Conservation (phyloP, 2,797 vertebrate genomes). For the Gymnothorax reevesii region DNA sequence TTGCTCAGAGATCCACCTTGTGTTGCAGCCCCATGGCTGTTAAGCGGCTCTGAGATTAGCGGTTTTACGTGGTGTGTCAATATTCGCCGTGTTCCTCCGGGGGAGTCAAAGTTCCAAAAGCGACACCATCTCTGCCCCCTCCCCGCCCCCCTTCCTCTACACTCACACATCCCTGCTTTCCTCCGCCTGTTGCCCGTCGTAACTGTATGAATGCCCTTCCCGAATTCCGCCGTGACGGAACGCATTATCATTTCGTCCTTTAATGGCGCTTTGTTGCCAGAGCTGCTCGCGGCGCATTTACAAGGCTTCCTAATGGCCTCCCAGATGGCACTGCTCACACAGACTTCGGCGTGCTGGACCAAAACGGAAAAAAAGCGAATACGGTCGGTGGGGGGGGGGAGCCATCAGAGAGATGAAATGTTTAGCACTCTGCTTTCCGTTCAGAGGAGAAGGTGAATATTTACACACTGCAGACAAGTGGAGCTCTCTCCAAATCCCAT, state of each 20-base stretch:
- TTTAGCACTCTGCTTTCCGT: not conserved
- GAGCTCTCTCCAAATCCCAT: not conserved
- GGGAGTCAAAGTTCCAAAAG: not conserved
- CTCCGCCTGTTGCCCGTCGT: not conserved
- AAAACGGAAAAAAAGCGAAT: not conserved
- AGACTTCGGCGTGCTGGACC: not conserved
- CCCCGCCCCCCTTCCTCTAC: not conserved
- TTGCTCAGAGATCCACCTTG: not conserved
- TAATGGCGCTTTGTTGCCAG: conserved; percentile 18
- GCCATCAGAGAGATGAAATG: conserved; percentile 4
- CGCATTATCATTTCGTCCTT: conserved; percentile 1
- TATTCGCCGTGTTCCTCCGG: not conserved
- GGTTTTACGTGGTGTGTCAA: not conserved
- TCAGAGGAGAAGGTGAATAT: not conserved
- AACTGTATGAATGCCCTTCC: conserved; percentile 13
- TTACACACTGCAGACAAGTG: conserved; percentile 12
- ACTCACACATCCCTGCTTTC: not conserved
- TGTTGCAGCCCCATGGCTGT: not conserved
- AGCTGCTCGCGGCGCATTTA: not conserved
- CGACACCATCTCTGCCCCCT: not conserved
- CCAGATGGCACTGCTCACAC: not conserved
- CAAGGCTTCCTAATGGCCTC: conserved; percentile 19
- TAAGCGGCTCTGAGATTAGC: not conserved
- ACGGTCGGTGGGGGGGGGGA: not conserved
- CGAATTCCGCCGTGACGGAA: not conserved